Conservation (phyloP, 2,888 invertebrate genomes). For the Cyrtodaria siliqua region DNA sequence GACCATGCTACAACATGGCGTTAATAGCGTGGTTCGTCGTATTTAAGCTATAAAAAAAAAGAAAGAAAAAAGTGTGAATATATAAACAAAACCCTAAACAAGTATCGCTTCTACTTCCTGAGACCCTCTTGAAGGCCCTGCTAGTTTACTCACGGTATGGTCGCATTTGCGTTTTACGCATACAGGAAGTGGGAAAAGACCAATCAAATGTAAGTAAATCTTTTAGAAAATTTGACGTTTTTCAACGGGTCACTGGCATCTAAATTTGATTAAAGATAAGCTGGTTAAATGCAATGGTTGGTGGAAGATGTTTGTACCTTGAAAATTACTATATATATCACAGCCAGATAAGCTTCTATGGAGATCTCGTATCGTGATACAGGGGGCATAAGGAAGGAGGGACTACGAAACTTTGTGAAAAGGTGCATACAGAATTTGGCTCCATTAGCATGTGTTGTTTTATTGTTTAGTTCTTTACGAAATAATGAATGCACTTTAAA, state of each 20-base stretch:
- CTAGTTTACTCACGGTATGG: conserved; percentile 16
- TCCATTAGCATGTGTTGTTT: too few relatives aligned
- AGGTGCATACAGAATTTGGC: too few relatives aligned
- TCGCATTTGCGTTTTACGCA: conserved; percentile 41
- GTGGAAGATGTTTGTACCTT: conserved; percentile 55
- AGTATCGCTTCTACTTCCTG: too few relatives aligned
- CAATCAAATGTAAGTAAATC: conserved; percentile 50
- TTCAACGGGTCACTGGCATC: conserved; percentile 49
- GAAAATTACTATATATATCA: conserved; percentile 34
- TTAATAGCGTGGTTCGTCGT: too few relatives aligned
- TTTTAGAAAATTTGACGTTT: conserved; percentile 45
- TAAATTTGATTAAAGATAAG: conserved; percentile 58
- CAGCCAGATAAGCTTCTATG: conserved; percentile 7
- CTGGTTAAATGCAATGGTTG: conserved; percentile 54
- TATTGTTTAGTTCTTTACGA: too few relatives aligned
- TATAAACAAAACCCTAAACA: too few relatives aligned
- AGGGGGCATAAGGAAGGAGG: too few relatives aligned
- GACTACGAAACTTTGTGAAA: too few relatives aligned
- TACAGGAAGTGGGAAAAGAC: conserved; percentile 41
- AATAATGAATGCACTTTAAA: too few relatives aligned
- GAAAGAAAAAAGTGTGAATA: too few relatives aligned
- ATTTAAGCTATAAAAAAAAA: too few relatives aligned
- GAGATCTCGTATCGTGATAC: neutral
- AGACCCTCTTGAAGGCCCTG: conserved; percentile 16
- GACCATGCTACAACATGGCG: too few relatives aligned